Evolutionary conservation across 2,797 vertebrate genomes (phyloP).

Genomic region (Semotilus atromaculatus): DNA sequence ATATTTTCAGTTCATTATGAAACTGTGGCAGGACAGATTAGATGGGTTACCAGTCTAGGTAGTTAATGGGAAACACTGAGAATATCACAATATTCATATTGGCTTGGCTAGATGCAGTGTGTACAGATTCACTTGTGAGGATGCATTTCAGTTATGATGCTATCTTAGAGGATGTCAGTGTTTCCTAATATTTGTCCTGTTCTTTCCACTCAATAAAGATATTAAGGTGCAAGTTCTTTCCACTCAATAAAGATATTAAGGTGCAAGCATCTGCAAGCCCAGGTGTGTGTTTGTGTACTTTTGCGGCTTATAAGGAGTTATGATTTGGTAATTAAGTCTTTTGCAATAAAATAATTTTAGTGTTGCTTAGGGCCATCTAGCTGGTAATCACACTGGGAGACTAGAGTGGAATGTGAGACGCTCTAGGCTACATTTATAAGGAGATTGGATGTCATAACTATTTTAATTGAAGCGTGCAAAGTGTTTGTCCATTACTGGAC

Average conservation of each 20-base stretch:
- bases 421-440: slow-evolving; percentile 1
- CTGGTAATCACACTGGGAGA: slow-evolving; percentile 21
- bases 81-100: not conserved
- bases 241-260: not conserved
- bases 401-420: not conserved
- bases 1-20: not conserved
- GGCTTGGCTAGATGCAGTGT: not conserved
- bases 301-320: slow-evolving; percentile 34
- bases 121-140: not conserved
- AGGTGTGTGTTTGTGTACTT: slow-evolving; percentile 40
- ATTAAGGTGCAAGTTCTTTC: not conserved
- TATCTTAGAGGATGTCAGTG: not conserved
- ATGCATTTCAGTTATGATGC: not conserved
- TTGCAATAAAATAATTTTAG: slow-evolving; percentile 23
- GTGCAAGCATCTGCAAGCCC: slow-evolving; percentile 33
- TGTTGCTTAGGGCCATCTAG: not conserved
- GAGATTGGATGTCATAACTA: slow-evolving; percentile 12
- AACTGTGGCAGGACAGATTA: not conserved
- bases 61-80: not conserved
- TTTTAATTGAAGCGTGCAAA: not conserved
- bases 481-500: not conserved
- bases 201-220: not conserved
- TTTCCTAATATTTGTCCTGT: no score
- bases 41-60: not conserved
- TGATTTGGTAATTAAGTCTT: slow-evolving; percentile 17